phyloP scores from a whole-genome alignment of 2,797 vertebrate genomes.

The Malurus splendens region DNA sequence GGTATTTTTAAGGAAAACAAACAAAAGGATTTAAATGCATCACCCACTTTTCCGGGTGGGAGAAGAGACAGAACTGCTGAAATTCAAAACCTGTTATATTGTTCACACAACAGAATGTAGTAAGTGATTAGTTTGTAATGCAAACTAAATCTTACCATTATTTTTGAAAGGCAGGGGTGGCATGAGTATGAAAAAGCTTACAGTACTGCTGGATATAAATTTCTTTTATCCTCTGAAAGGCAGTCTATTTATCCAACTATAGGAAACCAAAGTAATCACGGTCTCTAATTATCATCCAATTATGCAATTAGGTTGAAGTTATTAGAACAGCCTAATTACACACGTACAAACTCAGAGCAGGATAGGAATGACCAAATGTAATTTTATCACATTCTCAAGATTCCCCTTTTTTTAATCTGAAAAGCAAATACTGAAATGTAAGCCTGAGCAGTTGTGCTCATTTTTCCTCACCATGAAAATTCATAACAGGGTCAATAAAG shows the following conservation, averaged over 20 bases:
- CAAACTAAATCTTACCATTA: conserved; percentile 21
- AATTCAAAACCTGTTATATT: background rate
- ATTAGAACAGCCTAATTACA: conserved; percentile 30
- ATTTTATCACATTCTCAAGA: background rate
- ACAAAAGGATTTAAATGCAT: background rate
- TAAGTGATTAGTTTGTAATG: conserved; percentile 19
- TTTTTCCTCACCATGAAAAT: conserved; percentile 15
- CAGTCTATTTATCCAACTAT: conserved; percentile 24
- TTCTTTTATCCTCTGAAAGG: background rate
- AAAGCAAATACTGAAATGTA: conserved; percentile 1
- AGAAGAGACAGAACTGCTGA: background rate
- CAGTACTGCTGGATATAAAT: background rate
- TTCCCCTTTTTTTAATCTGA: background rate
- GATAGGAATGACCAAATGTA: background rate
- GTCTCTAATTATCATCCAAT: conserved; percentile 40
- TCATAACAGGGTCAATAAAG: background rate
- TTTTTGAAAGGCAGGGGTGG: conserved; percentile 18
- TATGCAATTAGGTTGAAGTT: conserved; percentile 30
- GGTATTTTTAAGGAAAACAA: background rate
- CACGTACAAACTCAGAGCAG: background rate
- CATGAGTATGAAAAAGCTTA: background rate
- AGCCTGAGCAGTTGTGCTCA: background rate
- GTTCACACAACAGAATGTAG: background rate
- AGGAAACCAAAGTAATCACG: conserved; percentile 17
- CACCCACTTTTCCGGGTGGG: background rate